Base-by-base conservation (phyloP, 2,888 invertebrate species). In the Kuschelorhynchus macadamiae region DNA sequence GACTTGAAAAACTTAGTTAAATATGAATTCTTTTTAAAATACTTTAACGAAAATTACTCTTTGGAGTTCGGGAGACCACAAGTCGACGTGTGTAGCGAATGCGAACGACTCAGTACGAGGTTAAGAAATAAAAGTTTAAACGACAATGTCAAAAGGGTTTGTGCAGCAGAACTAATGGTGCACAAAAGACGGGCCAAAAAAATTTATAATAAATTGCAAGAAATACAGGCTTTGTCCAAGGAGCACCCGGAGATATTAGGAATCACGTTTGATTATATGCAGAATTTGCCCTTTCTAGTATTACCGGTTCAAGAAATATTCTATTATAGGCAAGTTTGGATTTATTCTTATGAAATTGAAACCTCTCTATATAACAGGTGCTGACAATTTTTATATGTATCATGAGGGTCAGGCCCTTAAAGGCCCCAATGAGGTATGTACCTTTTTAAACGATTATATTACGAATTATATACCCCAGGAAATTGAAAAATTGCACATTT, bases 341-440 rank as follows among this genome's bases (percentile, higher is more conserved):
- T 25, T 25, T 25, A 25, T 25, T 25, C 25, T 7, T 25, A 5
- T 25, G 25, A 25, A 25, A 25, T 25, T 25, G 4, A 25, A 3
- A 25, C 3, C 25, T 25, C 7, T n/a, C n/a, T n/a, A n/a, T 3
- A 25, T 5, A 25, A 25, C 25, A 25, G 25, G 25, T 5, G 25
- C 25, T 3, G 25, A 7, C 25, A 67, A 71, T 49, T 62, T 67
- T 36, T 67, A 67, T 56, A 70, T 63, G 7, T 74, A 75, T 46
- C 72, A 75, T 67, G 72, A 71, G 56, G 70, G 70, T 0, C 66
- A 74, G 65, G 74, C 47, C n/a, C 49, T 18, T 5, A 75, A 71
- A 60, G 60, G 72, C n/a, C 68, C 73, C 21, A 56, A 73, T 61
- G 73, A 75, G 36, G 71, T 72, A 1, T 72, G 70, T 52, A 66